Evolutionary conservation across 2,888 invertebrate species (phyloP), one percentile per base, ranked within the genome.

Genomic region (Drosophila meridionalis): DNA sequence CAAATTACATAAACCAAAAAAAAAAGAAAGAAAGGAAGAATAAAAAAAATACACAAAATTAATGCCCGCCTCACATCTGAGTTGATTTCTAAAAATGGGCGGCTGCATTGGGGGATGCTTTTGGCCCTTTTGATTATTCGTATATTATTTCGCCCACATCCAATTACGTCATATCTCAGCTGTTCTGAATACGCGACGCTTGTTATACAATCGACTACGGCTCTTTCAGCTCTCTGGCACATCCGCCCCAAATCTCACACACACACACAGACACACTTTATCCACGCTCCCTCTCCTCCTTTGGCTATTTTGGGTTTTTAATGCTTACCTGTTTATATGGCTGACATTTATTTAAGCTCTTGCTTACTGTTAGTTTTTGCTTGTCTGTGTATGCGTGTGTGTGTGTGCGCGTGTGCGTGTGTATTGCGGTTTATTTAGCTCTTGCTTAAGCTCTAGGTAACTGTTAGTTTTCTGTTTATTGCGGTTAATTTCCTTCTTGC

Each of bases 101-200:
- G 28, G 14, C 3, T 36, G 58, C 14, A 43, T 6, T 34, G 5
- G 32, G 45, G 45, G 58, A 26, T 58, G 20, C 47, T 52, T 42
- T 45, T 36, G 62, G 58, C 28, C 14, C 14, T 60, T 38, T 38
- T 66, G 14, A 68, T 36, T 60, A 75, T 80, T 64, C 66, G 50
- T 32, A 65, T 40, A 69, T 52, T 67, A 52, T 76, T 79, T 68
- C 89, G 90, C 90, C 90, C 89, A 87, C 89, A 77, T 75, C 64
- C 74, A 81, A 86, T 92, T 92, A 92, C 93, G 93, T 93, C 93
- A 93, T 91, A 86, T 83, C 91, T 92, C 93, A 93, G 93, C 92
- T 93, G 93, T 91, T 93, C 89, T 78, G 78, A 56, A 56, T 61
- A 60, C 55, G 43, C 56, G 34, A 36, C 62, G 66, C 53, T 59